Percentiles rank a stretch among this genome's conserved stretches.
Evolutionary conservation across 2,113 vertebrate genomes (phyloP).

Genomic region (Neoarius graeffei): DNA sequence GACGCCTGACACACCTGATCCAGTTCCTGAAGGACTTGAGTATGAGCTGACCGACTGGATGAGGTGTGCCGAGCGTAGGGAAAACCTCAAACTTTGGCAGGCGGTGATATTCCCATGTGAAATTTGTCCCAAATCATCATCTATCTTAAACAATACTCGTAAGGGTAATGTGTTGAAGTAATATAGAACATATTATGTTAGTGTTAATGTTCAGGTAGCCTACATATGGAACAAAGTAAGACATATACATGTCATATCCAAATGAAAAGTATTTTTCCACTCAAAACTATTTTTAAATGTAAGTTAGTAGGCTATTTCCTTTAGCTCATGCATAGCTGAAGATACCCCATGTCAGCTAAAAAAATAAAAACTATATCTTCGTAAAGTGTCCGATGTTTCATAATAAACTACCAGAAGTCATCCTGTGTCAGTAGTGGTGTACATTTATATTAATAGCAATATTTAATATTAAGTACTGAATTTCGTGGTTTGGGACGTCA

Average conservation of each 20-base stretch:
- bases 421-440: background rate
- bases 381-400: background rate
- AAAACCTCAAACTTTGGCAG: background rate
- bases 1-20: background rate
- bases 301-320: background rate
- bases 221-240: background rate
- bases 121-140: background rate
- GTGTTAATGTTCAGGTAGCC: background rate
- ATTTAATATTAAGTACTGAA: background rate
- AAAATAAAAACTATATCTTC: background rate
- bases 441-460: background rate
- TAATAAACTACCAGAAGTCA: background rate
- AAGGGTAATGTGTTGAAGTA: background rate
- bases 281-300: background rate
- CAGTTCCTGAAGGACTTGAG: background rate
- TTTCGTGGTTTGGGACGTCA: background rate
- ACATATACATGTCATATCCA: background rate
- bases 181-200: background rate
- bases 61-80: background rate
- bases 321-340: background rate
- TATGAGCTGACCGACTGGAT: background rate
- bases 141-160: background rate
- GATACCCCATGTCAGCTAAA: background rate
- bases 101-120: background rate
- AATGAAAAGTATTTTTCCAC: background rate